These are phyloP conservation scores for Chaenodraco wilsoni DNA, from an alignment of 2,797 vertebrate species.

Conservation along the genomic window DNA sequence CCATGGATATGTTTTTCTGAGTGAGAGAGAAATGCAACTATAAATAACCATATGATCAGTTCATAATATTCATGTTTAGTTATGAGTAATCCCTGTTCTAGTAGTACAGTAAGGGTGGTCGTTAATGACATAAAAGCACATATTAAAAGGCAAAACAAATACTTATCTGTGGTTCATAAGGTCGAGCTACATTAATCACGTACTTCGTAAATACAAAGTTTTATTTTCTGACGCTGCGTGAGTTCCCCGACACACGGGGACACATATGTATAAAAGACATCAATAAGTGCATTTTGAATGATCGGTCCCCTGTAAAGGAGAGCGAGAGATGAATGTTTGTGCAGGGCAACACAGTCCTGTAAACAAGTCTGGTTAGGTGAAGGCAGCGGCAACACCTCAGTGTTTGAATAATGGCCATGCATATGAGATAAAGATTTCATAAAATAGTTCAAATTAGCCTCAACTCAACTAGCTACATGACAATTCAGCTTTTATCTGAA, in stretches of 20 bases:
- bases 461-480: background rate
- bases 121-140: slow-evolving; percentile 25
- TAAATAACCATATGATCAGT: slow-evolving; percentile 28
- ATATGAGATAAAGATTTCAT: background rate
- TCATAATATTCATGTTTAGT: slow-evolving; percentile 19
- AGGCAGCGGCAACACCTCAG: background rate
- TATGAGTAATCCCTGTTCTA: slow-evolving; percentile 8
- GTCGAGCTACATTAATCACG: slow-evolving; percentile 26
- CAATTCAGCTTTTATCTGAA: background rate
- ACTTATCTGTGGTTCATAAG: slow-evolving; percentile 4
- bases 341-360: background rate
- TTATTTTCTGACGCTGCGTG: too few species aligned
- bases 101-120: slow-evolving; percentile 24
- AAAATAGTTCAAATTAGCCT: background rate
- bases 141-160: slow-evolving; percentile 19
- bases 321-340: background rate
- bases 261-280: too few species aligned
- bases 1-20: slow-evolving; percentile 9
- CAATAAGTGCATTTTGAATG: too few species aligned
- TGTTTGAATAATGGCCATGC: background rate
- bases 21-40: background rate
- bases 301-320: too few species aligned
- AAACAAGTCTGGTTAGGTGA: background rate
- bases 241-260: too few species aligned
- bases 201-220: slow-evolving; percentile 10